Conservation (phyloP, 2,113 vertebrate species). For the Epinephelus fuscoguttatus region DNA sequence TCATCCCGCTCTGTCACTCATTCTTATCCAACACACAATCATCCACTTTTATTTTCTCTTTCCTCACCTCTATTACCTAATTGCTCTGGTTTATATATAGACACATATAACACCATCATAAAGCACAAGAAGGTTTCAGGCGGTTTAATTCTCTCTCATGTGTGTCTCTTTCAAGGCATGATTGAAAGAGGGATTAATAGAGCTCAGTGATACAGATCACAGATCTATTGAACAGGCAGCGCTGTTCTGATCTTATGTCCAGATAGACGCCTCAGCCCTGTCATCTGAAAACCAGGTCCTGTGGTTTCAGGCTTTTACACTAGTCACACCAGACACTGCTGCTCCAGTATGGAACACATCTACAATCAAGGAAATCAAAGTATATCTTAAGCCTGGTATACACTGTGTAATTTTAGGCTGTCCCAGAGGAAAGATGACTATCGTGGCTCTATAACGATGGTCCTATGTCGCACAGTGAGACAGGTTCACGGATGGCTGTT, state of each 20-base stretch:
- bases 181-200: slow-evolving; percentile 32
- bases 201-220: slow-evolving; percentile 31
- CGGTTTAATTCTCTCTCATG: slow-evolving; percentile 19
- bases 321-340: not conserved
- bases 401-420: no score
- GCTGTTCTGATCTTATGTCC: not conserved
- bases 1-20: not conserved
- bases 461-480: no score
- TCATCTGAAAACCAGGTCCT: not conserved
- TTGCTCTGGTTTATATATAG: slow-evolving; percentile 1
- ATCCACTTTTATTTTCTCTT: not conserved
- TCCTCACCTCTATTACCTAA: not conserved
- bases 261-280: slow-evolving; percentile 8
- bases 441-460: no score
- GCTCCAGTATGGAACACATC: not conserved
- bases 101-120: not conserved
- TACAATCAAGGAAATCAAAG: not conserved
- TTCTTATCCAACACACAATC: not conserved
- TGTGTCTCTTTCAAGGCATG: slow-evolving; percentile 18
- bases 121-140: not conserved
- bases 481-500: no score
- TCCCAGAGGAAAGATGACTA: no score
- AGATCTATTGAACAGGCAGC: slow-evolving; percentile 16
- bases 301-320: not conserved
- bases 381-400: no score